Base-by-base conservation (phyloP, 2,888 invertebrate genomes). In the Ochlodes sylvanus region DNA sequence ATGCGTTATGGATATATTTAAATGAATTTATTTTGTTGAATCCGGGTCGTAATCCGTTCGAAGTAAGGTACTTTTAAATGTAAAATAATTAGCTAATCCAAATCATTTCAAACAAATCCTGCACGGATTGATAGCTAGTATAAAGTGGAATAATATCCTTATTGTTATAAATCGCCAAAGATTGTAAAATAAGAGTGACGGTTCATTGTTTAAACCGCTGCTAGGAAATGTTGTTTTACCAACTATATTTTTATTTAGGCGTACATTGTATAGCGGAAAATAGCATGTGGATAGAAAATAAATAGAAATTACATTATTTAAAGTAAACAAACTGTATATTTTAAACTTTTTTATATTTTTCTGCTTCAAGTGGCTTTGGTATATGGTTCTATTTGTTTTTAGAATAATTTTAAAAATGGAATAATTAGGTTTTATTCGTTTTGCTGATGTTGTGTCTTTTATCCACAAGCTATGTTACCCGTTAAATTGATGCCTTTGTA, bases 121-220 rank as follows among this genome's bases (percentile, higher is more conserved):
- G 75, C 77, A 77, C 79, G 79, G 81, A 81, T 84, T 81, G 77
- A 83, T 84, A 85, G 84, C 81, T 84, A 85, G 77, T 81, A 83
- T 83, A 83, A 82, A 80, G 77, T 73, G 75, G 81, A 82, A 82
- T 78, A 78, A 73, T 75, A 76, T 70, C 87, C 58, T 86, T 86
- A 89, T 92, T 92, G 92, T 92, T 92, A 90, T 88, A 86, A 87
- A 85, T 86, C 89, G 90, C 92, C 90, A 89, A 91, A 91, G 86
- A 86, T 88, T 88, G 86, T 88, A 87, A 86, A 85, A 79, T 85
- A 84, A 88, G 82, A 86, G 85, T 86, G 86, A 86, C 85, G 78
- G 80, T 85, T 88, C 87, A 83, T 86, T 85, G 81, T 82, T 86
- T 83, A 77, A 70, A 83, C 76, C 78, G 85, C 85, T 87, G 87